A percentile compares a stretch with the other conserved stretches of the same genome.
These are phyloP conservation scores for Andrena hattorfiana DNA, from an alignment of 2,888 invertebrate species.

Conservation along the genomic window DNA sequence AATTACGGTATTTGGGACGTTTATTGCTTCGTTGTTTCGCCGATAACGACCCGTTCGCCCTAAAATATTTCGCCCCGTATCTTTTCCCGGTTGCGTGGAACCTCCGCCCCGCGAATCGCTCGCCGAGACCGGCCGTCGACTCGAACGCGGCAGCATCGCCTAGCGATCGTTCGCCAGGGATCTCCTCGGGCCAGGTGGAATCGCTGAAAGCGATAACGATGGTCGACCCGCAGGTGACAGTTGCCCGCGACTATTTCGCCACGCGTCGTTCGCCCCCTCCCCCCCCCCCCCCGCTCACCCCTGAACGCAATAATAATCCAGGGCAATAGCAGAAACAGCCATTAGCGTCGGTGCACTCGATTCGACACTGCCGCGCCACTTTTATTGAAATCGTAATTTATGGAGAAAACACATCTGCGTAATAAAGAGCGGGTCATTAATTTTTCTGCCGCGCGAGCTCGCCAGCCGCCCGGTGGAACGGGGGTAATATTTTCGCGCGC, in stretches of 20 bases:
- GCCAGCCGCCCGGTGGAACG: constrained; percentile 52
- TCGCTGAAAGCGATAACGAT: not conserved
- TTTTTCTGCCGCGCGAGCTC: constrained; percentile 41
- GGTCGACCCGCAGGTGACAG: not conserved
- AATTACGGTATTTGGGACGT: constrained; percentile 68
- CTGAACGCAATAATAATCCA: constrained; percentile 34
- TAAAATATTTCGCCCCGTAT: constrained; percentile 59
- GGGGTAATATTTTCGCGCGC: constrained; percentile 64
- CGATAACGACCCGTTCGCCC: constrained; percentile 63
- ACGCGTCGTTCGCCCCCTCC: not conserved
- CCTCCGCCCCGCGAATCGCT: constrained; percentile 38
- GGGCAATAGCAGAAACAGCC: constrained; percentile 35
- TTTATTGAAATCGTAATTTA: constrained; percentile 66
- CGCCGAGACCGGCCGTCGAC: constrained; percentile 20
- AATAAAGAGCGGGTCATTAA: constrained; percentile 71
- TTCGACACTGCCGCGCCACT: constrained; percentile 48
- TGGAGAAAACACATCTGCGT: constrained; percentile 63
- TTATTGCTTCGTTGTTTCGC: constrained; percentile 63
- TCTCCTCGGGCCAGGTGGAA: not conserved
- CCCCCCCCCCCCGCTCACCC: not conserved
- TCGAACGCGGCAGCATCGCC: not conserved
- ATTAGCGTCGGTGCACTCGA: constrained; percentile 42
- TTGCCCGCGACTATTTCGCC: not conserved
- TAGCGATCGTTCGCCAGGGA: not conserved
- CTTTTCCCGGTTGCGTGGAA: constrained; percentile 32